Evolutionary conservation across 2,113 vertebrate species (phyloP), one percentile per base, ranked within the genome.

Genomic region (Rattus rattus): DNA sequence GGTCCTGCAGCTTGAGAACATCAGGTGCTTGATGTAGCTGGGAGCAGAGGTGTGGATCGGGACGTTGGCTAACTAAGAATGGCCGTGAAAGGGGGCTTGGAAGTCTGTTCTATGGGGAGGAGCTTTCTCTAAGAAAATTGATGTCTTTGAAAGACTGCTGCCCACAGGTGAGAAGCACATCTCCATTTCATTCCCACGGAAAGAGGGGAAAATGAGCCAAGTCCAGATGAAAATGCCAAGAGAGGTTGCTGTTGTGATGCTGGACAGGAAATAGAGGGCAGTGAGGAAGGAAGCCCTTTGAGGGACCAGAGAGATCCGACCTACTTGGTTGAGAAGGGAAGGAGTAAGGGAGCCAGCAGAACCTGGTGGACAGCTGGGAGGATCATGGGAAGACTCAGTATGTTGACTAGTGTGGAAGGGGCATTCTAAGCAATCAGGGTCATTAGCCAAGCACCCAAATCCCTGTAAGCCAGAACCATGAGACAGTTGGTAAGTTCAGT

Each of bases 251-350:
- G 16, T 9, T 2, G 1, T 2, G 9, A 8, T 1, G 28, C 47
- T 49, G 69, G 65, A 9, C 47, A 80, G 16, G 39, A 87, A n/a
- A 17, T 1, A 6, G n/a, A 88, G 4, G 11, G 36, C 11, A 13
- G 19, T 6, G 13, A 30, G 39, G 26, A 28, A 0, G 13, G 75
- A n/a, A 52, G 43, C 0, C 5, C 0, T 8, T 22, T 8, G 7
- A 13, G 20, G n/a, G 47, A 36, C 1, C 9, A 9, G 19, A 0
- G 11, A 47, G 28, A 26, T 54, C 91, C 26, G 26, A 56, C 17
- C 14, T 33, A 16, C 9, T 69, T 20, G 0, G 0, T 1, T 9
- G 14, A 30, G 59, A 7, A 72, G n/a, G 10, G 20, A 20, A 75
- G 22, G 3, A 8, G n/a, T 7, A 28, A 7, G 24, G 36, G 26